Percentiles rank a stretch among this genome's conserved stretches.
Evolutionary conservation across 1,140 invertebrate genomes (phyloP).

Genomic region (Rhyacophila brunnea): DNA sequence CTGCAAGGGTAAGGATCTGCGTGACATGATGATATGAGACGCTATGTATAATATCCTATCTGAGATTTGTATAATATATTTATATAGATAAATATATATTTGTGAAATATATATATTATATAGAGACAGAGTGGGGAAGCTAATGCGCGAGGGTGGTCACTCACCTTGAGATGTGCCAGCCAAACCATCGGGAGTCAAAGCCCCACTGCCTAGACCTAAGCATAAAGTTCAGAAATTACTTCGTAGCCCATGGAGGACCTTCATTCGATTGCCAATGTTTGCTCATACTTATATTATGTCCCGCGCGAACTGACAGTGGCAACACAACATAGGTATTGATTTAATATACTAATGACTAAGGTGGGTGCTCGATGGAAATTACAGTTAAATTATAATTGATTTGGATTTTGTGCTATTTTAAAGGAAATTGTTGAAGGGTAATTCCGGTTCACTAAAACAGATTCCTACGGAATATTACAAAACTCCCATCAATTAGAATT

Average conservation of each 20-base stretch:
- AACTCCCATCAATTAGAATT: no score
- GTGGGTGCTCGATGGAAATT: no score
- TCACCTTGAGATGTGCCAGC: conserved; percentile 85
- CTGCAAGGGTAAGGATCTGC: conserved; percentile 28
- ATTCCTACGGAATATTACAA: no score
- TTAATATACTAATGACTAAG: no score
- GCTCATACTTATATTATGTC: no score
- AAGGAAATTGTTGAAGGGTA: no score
- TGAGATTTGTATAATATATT: conserved; percentile 34
- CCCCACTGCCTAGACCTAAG: conserved; percentile 59
- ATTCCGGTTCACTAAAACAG: no score
- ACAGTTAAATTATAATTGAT: no score
- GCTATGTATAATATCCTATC: conserved; percentile 32
- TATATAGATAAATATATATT: conserved; percentile 48
- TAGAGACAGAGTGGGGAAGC: conserved; percentile 65
- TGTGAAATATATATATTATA: conserved; percentile 44
- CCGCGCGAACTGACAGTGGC: no score
- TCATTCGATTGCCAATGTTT: no score
- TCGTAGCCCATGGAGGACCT: not conserved
- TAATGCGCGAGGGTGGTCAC: conserved; percentile 57
- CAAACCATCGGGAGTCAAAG: conserved; percentile 65
- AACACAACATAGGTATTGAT: no score
- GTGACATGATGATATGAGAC: conserved; percentile 34
- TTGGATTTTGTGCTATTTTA: no score
- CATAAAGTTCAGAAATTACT: not conserved